phyloP scores from a whole-genome alignment of 2,888 invertebrate genomes.

The Minunthozetes semirufus region DNA sequence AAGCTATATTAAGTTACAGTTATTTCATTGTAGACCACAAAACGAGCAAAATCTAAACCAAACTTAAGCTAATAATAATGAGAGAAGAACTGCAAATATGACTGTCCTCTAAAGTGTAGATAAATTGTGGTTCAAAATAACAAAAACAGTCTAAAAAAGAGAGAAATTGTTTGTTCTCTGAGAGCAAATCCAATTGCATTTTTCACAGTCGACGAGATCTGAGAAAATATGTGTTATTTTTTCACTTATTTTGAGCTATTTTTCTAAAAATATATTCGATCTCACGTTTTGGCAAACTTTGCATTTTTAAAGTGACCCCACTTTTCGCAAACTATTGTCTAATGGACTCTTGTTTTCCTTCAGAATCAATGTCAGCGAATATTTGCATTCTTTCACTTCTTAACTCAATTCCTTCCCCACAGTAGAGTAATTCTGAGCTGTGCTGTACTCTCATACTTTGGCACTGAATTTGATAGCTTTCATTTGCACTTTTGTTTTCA shows the following conservation, averaged over 20 bases:
- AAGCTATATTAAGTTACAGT: slow-evolving; percentile 6
- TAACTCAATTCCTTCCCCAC: background rate
- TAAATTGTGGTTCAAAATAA: background rate
- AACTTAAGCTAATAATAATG: background rate
- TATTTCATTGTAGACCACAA: slow-evolving; percentile 8
- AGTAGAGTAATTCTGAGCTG: too few species aligned
- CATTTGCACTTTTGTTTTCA: background rate
- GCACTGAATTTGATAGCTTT: background rate
- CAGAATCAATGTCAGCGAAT: background rate
- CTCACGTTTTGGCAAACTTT: slow-evolving; percentile 9
- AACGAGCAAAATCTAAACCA: background rate
- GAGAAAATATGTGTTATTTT: background rate
- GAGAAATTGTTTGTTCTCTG: background rate
- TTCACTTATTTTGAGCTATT: too few species aligned
- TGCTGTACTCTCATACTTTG: background rate
- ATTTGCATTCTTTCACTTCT: background rate
- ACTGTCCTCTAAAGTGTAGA: background rate
- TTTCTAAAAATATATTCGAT: background rate
- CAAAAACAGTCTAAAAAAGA: background rate
- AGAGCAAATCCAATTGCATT: background rate
- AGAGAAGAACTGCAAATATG: background rate
- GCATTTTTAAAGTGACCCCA: background rate
- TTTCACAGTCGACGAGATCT: background rate
- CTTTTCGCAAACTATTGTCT: slow-evolving; percentile 1
- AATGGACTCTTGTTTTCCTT: background rate